A percentile compares a stretch with the other conserved stretches of the same genome.
These are phyloP conservation scores for Schrankia costaestrigalis DNA, from an alignment of 2,888 invertebrate species.

Conservation along the genomic window DNA sequence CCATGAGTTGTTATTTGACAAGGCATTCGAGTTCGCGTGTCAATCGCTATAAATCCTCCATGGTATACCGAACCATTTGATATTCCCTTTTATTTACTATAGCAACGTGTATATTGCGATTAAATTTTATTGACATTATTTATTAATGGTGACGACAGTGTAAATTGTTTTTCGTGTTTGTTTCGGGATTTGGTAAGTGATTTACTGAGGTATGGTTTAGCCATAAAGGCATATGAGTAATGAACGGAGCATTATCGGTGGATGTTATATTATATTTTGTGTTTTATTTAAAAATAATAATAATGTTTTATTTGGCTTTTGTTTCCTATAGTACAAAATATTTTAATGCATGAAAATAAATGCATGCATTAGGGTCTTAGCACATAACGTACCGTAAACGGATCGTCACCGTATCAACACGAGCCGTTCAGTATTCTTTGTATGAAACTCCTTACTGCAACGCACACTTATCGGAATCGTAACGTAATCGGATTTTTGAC, in stretches of 20 bases:
- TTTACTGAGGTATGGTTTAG: constrained; percentile 10
- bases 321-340: too few relatives aligned
- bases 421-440: too few relatives aligned
- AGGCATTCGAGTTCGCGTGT: constrained; percentile 1
- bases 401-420: too few relatives aligned
- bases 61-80: constrained; percentile 4
- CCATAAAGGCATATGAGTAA: constrained; percentile 7
- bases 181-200: constrained; percentile 11
- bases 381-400: too few relatives aligned
- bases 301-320: background rate
- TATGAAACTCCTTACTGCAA: too few relatives aligned
- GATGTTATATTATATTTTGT: too few relatives aligned
- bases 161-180: constrained; percentile 17
- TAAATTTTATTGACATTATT: constrained; percentile 16
- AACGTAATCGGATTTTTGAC: too few relatives aligned
- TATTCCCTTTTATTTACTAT: constrained; percentile 9
- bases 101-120: constrained; percentile 10
- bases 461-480: too few relatives aligned
- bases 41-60: constrained; percentile 5
- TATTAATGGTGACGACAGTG: constrained; percentile 13
- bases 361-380: too few relatives aligned
- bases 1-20: too few relatives aligned
- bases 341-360: too few relatives aligned
- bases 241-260: constrained; percentile 6
- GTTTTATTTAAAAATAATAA: constrained; percentile 1